phyloP scores from a whole-genome alignment of 2,797 vertebrate genomes.

The Xenopus petersii region DNA sequence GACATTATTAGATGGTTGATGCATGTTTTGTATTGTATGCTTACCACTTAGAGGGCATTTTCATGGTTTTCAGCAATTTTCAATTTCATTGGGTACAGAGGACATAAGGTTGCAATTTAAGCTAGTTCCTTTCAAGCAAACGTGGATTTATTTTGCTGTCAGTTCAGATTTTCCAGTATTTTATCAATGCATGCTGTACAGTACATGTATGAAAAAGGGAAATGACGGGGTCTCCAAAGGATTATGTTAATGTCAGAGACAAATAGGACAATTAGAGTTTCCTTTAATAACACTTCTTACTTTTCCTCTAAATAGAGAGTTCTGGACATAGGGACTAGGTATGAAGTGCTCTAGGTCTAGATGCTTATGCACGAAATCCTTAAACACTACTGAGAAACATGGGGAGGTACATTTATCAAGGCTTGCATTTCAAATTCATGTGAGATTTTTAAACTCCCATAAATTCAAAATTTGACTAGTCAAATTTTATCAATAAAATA shows the following conservation, averaged over 20 bases:
- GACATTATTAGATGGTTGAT: constrained; percentile 18
- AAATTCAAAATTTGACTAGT: too few relatives aligned
- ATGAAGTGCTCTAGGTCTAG: too few relatives aligned
- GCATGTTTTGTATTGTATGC: constrained; percentile 5
- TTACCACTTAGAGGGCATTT: constrained; percentile 13
- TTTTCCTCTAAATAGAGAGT: not conserved
- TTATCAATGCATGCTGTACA: constrained; percentile 12
- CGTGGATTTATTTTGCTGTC: constrained; percentile 39
- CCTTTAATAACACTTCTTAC: constrained; percentile 26
- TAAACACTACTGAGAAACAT: too few relatives aligned
- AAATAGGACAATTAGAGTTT: constrained; percentile 40
- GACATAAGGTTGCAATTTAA: constrained; percentile 47
- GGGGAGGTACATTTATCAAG: too few relatives aligned
- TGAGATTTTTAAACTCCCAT: too few relatives aligned
- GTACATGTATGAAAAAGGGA: constrained; percentile 6
- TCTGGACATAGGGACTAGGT: not conserved
- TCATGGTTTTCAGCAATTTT: constrained; percentile 26
- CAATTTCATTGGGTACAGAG: constrained; percentile 26
- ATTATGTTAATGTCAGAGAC: constrained; percentile 29
- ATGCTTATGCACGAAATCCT: too few relatives aligned
- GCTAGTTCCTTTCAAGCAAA: constrained; percentile 44
- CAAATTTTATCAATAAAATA: too few relatives aligned
- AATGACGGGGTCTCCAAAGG: constrained; percentile 13
- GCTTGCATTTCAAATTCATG: too few relatives aligned
- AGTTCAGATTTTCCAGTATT: constrained; percentile 30